Evolutionary conservation across 2,888 invertebrate species (phyloP), one percentile per base, ranked within the genome.

Genomic region (Sturmia bella): DNA sequence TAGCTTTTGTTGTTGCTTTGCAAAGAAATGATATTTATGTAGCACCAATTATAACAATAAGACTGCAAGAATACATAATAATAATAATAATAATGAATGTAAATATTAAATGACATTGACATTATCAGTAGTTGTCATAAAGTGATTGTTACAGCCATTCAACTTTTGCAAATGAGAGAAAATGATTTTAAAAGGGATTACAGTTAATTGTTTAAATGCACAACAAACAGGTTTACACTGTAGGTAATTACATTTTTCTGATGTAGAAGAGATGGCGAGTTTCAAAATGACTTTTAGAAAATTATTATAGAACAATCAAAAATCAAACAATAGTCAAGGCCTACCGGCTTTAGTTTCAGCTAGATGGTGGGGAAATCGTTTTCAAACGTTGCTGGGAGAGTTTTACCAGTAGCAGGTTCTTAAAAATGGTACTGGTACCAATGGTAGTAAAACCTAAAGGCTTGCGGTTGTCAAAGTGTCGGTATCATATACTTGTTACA

Each of bases 71-170:
- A 48, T 32, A 13, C 37, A 24, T 21, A 50, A 2, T 41, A 52
- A 68, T 24, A 76, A 32, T 17, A 48, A 32, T 32, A 41, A 54
- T 54, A 48, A 41, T 37, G 17, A n/a, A 24, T 15, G 45, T 7
- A 56, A 70, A 57, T 32, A 37, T 15, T 17, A 54, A 43, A 17
- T 78, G 78, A 82, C 82, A 82, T 82, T 82, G 78, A 82, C 82
- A 78, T 82, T 78, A 75, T 78, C 78, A 57, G 17, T 41, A 56
- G 59, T 41, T 64, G 78, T 70, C 61, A 74, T 64, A 24, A 5
- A 41, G 56, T 59, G 52, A 54, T 69, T 43, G 59, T 54, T 59
- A 48, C 39, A 50, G 12, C 9, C 27, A 41, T 50, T 66, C 32
- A n/a, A 5, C 9, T 12, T 45, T 37, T 12, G 45, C 9, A 48